A percentile compares a stretch with the other conserved stretches of the same genome.
Evolutionary conservation across 1,140 invertebrate species (phyloP).

Genomic region (Rhagoletis zephyria): DNA sequence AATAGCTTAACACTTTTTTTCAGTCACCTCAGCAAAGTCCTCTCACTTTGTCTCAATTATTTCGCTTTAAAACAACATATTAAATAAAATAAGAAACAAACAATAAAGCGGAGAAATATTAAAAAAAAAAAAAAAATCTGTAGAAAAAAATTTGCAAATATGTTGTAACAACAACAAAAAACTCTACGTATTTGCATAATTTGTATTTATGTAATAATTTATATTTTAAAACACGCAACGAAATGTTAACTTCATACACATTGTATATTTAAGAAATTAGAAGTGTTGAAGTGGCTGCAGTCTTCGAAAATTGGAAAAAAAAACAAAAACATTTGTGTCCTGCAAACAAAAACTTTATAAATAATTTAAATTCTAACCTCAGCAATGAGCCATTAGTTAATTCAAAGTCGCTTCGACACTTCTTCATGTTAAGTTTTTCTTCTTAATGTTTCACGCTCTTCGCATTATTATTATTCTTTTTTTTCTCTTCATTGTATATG

Average conservation of each 20-base stretch:
- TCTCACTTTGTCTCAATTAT: conserved; percentile 10
- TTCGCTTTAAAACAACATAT: neutral
- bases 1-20: neutral
- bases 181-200: conserved; percentile 1
- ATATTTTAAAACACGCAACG: conserved; percentile 37
- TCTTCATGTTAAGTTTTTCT: conserved; percentile 38
- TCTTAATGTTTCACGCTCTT: conserved; percentile 19
- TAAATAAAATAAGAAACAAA: neutral
- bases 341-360: neutral
- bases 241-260: conserved; percentile 7
- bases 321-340: neutral
- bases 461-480: neutral
- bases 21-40: neutral
- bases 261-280: conserved; percentile 32
- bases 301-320: neutral
- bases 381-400: neutral
- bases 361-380: neutral
- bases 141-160: conserved; percentile 6
- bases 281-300: neutral
- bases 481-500: neutral
- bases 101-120: neutral
- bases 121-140: neutral
- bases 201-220: conserved; percentile 44
- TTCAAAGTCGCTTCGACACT: neutral
- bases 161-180: too few species aligned